Percentiles rank a stretch among this genome's conserved stretches.
These are phyloP conservation scores for Xiphias gladius DNA, from an alignment of 2,113 vertebrate genomes.

Conservation along the genomic window DNA sequence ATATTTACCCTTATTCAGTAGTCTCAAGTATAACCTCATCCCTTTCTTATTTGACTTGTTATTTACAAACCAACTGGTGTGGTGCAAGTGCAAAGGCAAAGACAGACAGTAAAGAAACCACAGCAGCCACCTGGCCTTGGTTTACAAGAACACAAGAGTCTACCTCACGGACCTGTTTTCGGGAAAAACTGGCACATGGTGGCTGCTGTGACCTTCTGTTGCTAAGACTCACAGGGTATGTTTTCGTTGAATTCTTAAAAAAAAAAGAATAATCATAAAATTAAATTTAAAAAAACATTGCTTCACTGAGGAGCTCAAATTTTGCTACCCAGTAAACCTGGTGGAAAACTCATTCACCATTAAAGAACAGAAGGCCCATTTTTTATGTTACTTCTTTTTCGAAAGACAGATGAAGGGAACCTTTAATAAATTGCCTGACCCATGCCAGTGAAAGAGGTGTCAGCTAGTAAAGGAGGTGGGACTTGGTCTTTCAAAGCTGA, in stretches of 20 bases:
- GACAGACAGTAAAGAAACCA: constrained; percentile 7
- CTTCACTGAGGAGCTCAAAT: neutral
- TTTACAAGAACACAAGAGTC: neutral
- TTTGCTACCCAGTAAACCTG: neutral
- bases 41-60: neutral
- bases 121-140: constrained; percentile 9
- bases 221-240: neutral
- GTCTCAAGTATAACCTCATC: neutral
- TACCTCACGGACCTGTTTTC: neutral
- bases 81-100: neutral
- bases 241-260: constrained; percentile 19
- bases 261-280: constrained; percentile 14
- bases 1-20: neutral
- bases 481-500: too few relatives aligned
- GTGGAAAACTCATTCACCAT: neutral
- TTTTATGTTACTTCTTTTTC: too few relatives aligned
- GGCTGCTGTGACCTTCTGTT: neutral
- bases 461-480: too few relatives aligned
- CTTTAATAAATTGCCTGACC: neutral
- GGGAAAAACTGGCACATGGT: neutral
- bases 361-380: neutral
- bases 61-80: neutral
- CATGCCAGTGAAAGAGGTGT: neutral
- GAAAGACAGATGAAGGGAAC: too few relatives aligned
- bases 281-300: too few relatives aligned